phyloP scores from a whole-genome alignment of 2,113 vertebrate genomes.

The Calidris pugnax region DNA sequence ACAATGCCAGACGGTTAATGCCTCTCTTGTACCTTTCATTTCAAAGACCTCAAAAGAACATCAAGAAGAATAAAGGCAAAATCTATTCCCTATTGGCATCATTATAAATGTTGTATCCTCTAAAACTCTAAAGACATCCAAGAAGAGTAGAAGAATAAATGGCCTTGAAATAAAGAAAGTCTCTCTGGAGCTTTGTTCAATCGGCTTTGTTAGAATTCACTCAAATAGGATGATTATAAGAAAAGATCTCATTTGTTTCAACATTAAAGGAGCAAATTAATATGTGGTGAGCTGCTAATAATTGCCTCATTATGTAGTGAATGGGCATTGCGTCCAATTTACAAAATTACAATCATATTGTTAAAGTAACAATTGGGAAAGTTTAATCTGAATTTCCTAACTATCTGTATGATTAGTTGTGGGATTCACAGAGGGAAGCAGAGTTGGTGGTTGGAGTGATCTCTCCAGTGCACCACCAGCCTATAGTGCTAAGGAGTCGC shows the following conservation, averaged over 20 bases:
- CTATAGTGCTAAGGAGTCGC: background rate
- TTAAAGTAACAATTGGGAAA: slow-evolving; percentile 60
- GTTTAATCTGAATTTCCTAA: slow-evolving; percentile 50
- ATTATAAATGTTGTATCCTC: slow-evolving; percentile 76
- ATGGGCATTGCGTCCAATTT: slow-evolving; percentile 60
- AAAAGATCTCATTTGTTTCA: slow-evolving; percentile 76
- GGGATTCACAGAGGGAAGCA: background rate
- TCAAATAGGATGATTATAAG: slow-evolving; percentile 78
- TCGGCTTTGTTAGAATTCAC: slow-evolving; percentile 71
- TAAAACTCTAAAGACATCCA: slow-evolving; percentile 70
- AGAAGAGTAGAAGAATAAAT: slow-evolving; percentile 66
- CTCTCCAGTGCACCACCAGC: accelerated
- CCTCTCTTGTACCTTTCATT: slow-evolving; percentile 76
- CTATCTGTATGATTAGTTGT: slow-evolving; percentile 13
- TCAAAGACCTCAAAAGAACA: slow-evolving; percentile 76
- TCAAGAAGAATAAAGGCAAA: slow-evolving; percentile 72
- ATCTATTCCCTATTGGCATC: slow-evolving; percentile 73
- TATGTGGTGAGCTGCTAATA: slow-evolving; percentile 70
- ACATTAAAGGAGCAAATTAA: slow-evolving; percentile 78
- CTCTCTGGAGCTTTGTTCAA: slow-evolving; percentile 73
- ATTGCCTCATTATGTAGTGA: slow-evolving; percentile 71
- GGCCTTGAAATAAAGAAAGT: slow-evolving; percentile 66
- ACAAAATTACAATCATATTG: slow-evolving; percentile 63
- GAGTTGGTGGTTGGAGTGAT: background rate
- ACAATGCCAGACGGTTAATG: slow-evolving; percentile 77